Percentiles rank a stretch among this genome's conserved stretches.
Evolutionary conservation across 2,113 vertebrate genomes (phyloP).

Genomic region (Tetrao urogallus): DNA sequence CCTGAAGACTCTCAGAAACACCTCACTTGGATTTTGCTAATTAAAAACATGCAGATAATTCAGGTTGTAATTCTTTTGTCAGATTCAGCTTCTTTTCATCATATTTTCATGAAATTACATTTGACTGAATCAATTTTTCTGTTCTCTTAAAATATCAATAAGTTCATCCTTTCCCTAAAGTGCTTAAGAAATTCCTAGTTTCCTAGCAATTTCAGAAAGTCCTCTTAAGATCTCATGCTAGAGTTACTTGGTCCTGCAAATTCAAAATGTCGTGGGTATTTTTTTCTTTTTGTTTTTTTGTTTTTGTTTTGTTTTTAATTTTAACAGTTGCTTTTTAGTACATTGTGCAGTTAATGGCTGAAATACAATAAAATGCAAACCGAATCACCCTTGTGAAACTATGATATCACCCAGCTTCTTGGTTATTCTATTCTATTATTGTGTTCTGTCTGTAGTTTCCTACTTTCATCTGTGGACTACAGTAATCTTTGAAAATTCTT

Average conservation of each 20-base stretch:
- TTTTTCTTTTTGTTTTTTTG: too few species aligned
- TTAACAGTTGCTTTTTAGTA: neutral
- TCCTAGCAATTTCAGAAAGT: neutral
- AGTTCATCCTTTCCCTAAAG: neutral
- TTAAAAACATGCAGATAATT: neutral
- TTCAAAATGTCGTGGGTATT: neutral
- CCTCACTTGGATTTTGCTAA: neutral
- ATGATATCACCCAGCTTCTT: neutral
- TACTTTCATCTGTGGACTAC: neutral
- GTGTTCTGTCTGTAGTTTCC: rapidly evolving
- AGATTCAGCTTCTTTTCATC: neutral
- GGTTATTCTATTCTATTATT: neutral
- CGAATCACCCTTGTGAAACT: neutral
- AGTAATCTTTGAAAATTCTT: neutral
- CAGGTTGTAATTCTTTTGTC: neutral
- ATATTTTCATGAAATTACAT: neutral
- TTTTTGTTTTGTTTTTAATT: neutral
- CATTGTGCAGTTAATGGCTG: neutral
- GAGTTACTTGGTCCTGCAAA: neutral
- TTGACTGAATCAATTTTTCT: neutral
- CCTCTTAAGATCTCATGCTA: neutral
- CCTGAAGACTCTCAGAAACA: neutral
- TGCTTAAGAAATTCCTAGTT: neutral
- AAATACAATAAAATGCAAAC: neutral
- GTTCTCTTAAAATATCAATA: neutral